A percentile compares a stretch with the other conserved stretches of the same genome.
Conservation (phyloP, 1,140 invertebrate genomes). For the Euglossa dilemma region DNA sequence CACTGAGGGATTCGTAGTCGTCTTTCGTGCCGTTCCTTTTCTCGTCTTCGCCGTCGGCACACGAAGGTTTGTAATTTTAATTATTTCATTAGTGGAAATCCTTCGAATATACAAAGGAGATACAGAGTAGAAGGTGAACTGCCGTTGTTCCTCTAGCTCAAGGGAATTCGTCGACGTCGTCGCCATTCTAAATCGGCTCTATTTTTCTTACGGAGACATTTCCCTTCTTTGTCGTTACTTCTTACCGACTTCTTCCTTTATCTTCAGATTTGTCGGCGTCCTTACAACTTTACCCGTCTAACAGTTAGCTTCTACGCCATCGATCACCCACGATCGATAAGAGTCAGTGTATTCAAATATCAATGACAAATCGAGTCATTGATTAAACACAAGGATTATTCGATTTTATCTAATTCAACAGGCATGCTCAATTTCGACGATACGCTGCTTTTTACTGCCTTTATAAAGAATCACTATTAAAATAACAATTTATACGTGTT, state of each 20-base stretch:
- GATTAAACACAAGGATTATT: no score
- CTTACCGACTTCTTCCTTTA: slow-evolving; percentile 26
- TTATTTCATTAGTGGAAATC: slow-evolving; percentile 76
- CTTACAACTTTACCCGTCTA: slow-evolving; percentile 33
- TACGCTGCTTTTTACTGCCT: no score
- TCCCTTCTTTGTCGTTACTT: slow-evolving; percentile 11
- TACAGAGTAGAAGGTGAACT: slow-evolving; percentile 38
- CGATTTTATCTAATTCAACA: no score
- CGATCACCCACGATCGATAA: slow-evolving; percentile 39
- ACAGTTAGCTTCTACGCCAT: slow-evolving; percentile 7
- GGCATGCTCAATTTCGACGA: no score
- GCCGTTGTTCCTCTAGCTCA: slow-evolving; percentile 40
- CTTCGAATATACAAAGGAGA: slow-evolving; percentile 68
- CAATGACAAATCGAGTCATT: not conserved
- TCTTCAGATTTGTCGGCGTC: slow-evolving; percentile 49
- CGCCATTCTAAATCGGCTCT: slow-evolving; percentile 52
- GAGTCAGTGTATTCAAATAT: not conserved
- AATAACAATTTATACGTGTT: no score
- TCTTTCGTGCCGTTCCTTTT: slow-evolving; percentile 2
- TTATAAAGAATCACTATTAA: no score
- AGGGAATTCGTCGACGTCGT: slow-evolving; percentile 52
- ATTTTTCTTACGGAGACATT: slow-evolving; percentile 59
- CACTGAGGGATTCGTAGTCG: slow-evolving; percentile 1
- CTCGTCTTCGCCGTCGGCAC: slow-evolving; percentile 25
- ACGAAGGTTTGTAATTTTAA: slow-evolving; percentile 76